These are phyloP conservation scores for Himalopsyche tibetana DNA, from an alignment of 2,888 invertebrate genomes.

Conservation along the genomic window DNA sequence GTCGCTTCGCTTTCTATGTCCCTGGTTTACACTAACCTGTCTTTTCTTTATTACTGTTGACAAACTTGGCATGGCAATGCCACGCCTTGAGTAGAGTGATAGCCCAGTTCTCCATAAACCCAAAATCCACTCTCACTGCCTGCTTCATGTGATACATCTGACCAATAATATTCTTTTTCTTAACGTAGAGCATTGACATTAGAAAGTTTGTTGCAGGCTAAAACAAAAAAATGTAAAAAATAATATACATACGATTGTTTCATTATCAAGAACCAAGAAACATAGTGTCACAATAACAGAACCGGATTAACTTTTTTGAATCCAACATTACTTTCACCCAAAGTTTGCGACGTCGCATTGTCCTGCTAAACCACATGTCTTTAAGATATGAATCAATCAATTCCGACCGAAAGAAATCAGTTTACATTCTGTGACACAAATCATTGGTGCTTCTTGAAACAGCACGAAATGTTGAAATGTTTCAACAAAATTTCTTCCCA, in stretches of 20 bases:
- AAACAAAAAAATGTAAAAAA: slow-evolving; percentile 62
- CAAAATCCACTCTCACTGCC: slow-evolving; percentile 77
- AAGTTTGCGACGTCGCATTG: neutral
- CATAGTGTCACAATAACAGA: neutral
- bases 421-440: too few species aligned
- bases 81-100: slow-evolving; percentile 75
- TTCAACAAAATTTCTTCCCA: too few species aligned
- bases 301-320: neutral
- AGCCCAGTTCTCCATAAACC: slow-evolving; percentile 74
- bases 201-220: slow-evolving; percentile 85
- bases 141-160: slow-evolving; percentile 81
- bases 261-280: neutral
- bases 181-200: slow-evolving; percentile 80
- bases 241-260: neutral
- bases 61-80: slow-evolving; percentile 74
- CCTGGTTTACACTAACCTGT: neutral
- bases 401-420: too few species aligned
- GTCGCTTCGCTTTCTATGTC: too few species aligned
- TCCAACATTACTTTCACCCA: neutral
- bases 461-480: too few species aligned
- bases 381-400: too few species aligned
- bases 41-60: slow-evolving; percentile 56
- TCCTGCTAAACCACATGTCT: too few species aligned
- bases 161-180: slow-evolving; percentile 79
- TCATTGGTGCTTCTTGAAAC: too few species aligned